Base-by-base conservation (phyloP, 2,797 vertebrate species). In the Phalanger gymnotis region DNA sequence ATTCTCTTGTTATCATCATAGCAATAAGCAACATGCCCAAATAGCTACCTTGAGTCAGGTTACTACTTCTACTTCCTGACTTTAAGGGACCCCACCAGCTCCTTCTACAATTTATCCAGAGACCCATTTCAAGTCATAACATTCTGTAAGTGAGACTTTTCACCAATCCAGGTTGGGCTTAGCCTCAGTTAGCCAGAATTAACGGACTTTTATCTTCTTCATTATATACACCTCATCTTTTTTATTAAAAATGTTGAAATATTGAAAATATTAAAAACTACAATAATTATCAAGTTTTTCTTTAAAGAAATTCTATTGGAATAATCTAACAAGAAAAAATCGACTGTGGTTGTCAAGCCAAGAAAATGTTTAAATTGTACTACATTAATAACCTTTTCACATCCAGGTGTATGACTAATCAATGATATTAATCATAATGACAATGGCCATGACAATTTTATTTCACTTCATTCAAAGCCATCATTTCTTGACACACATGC, bases 291-390 rank as follows among this genome's bases (percentile, higher is more conserved):
- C 91, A 54, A 61, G 61, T 91, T 97, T 96, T 95, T 96, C 27
- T 81, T 96, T 92, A 95, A 95, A 96, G 93, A 92, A 92, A 34
- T 40, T 58, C 93, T 96, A 97, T 96, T 81, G 96, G 57, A 95
- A 94, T 93, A 94, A 90, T 56, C 58, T 51, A 90, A 92, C 54
- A 47, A 57, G 53, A 10, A n/a, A 96, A 53, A 94, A 93, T 54
- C n/a, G 95, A 92, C 22, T 34, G 12, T 57, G 94, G 87, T 57
- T 92, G 92, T 96, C 89, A 81, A 94, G 91, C 93, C 66, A 56
- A 95, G 90, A 93, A 95, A 95, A 94, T n/a, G 61, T 25, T 53
- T 4, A 47, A 19, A 16, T 90, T 93, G 16, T 1, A 16, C 13
- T 95, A 54, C 73, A 90, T 91, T 93, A 87, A 58, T 93, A 94